Conservation (phyloP, 2,113 vertebrate genomes). For the Thalassoma bifasciatum region DNA sequence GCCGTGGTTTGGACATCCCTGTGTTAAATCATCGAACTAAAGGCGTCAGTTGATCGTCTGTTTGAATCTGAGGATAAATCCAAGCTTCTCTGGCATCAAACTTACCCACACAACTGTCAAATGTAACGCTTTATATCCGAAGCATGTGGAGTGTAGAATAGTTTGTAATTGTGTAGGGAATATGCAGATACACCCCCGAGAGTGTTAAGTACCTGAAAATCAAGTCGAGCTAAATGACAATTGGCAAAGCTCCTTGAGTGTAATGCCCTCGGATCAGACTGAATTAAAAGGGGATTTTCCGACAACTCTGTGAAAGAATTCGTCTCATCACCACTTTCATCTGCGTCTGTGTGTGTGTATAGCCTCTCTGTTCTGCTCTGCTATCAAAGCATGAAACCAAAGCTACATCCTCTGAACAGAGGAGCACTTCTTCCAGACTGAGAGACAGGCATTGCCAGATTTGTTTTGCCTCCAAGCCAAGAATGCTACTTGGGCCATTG, state of each 20-base stretch:
- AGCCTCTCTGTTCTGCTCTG: constrained; percentile 29
- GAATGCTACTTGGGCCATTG: constrained; percentile 80
- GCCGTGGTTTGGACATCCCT: too few relatives aligned
- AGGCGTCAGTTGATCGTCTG: background rate
- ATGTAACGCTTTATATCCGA: constrained; percentile 24
- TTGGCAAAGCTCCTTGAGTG: constrained; percentile 43
- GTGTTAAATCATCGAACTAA: too few relatives aligned
- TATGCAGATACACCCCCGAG: constrained; percentile 34
- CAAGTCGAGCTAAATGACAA: constrained; percentile 54
- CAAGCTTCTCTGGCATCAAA: constrained; percentile 11
- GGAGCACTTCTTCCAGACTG: constrained; percentile 56
- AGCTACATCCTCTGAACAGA: constrained; percentile 37
- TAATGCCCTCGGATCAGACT: constrained; percentile 49
- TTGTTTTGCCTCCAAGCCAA: constrained; percentile 69
- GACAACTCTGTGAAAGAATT: constrained; percentile 44
- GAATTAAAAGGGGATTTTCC: constrained; percentile 68
- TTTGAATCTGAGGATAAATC: constrained; percentile 1
- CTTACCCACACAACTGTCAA: constrained; percentile 25
- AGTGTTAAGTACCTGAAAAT: constrained; percentile 61
- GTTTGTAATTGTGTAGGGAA: constrained; percentile 39
- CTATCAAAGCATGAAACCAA: constrained; percentile 21
- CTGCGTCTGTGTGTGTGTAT: constrained; percentile 22
- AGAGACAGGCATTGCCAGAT: constrained; percentile 68
- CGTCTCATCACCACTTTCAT: constrained; percentile 58
- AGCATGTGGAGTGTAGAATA: constrained; percentile 18